Evolutionary conservation across 2,113 vertebrate species (phyloP).

Genomic region (Ctenodactylus gundi): DNA sequence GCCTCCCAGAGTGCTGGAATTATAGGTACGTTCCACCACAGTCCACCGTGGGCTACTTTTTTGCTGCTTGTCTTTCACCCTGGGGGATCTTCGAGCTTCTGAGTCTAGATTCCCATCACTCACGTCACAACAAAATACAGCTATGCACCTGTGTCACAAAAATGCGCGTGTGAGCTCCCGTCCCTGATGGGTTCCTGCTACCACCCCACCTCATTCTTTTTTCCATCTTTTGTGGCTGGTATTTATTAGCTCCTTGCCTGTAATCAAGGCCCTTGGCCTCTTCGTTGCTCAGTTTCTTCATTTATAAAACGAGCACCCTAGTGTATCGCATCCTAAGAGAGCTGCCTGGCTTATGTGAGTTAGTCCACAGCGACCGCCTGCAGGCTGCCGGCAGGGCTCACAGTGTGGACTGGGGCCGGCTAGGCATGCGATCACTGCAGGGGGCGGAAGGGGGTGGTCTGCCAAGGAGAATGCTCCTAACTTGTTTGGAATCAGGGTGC

Average conservation of each 20-base stretch:
- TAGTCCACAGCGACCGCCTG: neutral
- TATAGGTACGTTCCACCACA: neutral
- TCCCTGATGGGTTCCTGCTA: neutral
- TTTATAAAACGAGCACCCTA: neutral
- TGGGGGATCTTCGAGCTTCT: neutral
- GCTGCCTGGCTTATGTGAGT: neutral
- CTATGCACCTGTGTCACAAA: neutral
- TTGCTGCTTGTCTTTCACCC: neutral
- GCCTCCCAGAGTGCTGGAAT: neutral
- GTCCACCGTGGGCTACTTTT: neutral
- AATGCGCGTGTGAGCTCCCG: neutral
- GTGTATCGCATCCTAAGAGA: neutral
- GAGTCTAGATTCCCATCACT: neutral
- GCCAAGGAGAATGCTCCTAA: neutral
- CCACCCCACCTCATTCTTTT: neutral
- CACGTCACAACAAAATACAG: neutral
- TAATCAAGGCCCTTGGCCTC: neutral
- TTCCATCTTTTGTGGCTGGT: neutral
- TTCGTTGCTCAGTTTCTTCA: neutral
- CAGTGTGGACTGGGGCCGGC: rapidly evolving
- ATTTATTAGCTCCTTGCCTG: neutral
- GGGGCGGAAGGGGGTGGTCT: too few relatives aligned
- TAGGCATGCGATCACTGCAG: rapidly evolving
- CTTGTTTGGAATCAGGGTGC: neutral
- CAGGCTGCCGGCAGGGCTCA: rapidly evolving